These are phyloP conservation scores for Pristionchus entomophagus DNA, from an alignment of 2,888 invertebrate genomes.

Conservation along the genomic window DNA sequence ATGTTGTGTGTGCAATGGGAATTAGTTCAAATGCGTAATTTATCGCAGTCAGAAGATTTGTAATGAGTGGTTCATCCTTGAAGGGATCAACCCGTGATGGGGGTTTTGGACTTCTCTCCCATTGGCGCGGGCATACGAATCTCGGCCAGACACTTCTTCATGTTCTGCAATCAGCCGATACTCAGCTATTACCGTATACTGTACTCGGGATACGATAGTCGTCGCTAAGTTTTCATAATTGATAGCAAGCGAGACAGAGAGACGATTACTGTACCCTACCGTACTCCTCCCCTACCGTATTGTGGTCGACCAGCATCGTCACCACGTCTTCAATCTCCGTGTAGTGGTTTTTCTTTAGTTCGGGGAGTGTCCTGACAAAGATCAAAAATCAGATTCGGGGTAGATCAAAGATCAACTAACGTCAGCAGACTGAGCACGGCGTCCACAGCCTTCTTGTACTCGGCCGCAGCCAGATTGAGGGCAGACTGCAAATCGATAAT, in stretches of 20 bases:
- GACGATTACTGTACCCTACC: neutral
- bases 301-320: conserved; percentile 1
- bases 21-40: neutral
- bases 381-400: neutral
- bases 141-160: conserved; percentile 11
- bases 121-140: neutral
- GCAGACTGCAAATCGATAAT: neutral
- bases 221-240: no score
- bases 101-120: neutral
- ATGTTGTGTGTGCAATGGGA: no score
- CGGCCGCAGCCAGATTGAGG: neutral
- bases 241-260: no score
- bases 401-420: neutral
- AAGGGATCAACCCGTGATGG: neutral
- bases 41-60: conserved; percentile 6
- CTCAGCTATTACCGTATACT: no score
- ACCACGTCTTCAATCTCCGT: conserved; percentile 10
- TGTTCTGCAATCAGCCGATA: neutral
- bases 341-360: conserved; percentile 24
- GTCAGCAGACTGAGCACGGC: conserved; percentile 25
- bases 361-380: neutral
- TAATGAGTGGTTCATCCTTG: neutral
- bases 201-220: no score
- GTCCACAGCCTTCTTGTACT: conserved; percentile 17
- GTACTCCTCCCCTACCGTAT: neutral